Percentiles rank a stretch among this genome's conserved stretches.
Evolutionary conservation across 2,888 invertebrate species (phyloP).

Genomic region (Heliconius ethilla): DNA sequence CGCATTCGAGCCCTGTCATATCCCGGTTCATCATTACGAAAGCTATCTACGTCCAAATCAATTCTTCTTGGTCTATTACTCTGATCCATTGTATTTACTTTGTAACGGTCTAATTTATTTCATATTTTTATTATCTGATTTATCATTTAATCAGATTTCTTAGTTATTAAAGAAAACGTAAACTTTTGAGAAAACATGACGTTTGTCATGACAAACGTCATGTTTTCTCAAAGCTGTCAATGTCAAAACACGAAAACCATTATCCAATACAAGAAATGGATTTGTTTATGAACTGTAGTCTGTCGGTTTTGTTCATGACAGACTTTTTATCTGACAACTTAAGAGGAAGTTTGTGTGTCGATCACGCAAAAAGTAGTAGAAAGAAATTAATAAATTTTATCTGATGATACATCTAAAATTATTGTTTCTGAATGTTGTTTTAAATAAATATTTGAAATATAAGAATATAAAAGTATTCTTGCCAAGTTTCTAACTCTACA

Average conservation of each 20-base stretch:
- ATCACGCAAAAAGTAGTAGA: too few relatives aligned
- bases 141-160: conserved; percentile 11
- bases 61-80: conserved; percentile 63
- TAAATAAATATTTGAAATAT: too few relatives aligned
- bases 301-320: neutral
- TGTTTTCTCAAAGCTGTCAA: conserved; percentile 7
- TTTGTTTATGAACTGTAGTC: neutral
- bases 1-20: conserved; percentile 80
- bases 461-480: too few relatives aligned
- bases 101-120: conserved; percentile 28
- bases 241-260: conserved; percentile 10
- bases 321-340: too few relatives aligned
- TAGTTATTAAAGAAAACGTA: conserved; percentile 12
- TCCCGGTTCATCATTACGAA: conserved; percentile 71
- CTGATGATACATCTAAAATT: too few relatives aligned
- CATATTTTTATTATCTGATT: conserved; percentile 40
- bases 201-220: conserved; percentile 12
- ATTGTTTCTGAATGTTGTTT: too few relatives aligned
- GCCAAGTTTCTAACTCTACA: too few relatives aligned
- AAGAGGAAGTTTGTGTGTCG: too few relatives aligned
- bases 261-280: neutral
- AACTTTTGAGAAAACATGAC: conserved; percentile 27
- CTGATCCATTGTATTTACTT: conserved; percentile 64
- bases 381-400: too few relatives aligned
- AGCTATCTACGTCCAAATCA: conserved; percentile 73